Conservation (phyloP, 2,888 invertebrate species). For the Ennomos fuscantarius region DNA sequence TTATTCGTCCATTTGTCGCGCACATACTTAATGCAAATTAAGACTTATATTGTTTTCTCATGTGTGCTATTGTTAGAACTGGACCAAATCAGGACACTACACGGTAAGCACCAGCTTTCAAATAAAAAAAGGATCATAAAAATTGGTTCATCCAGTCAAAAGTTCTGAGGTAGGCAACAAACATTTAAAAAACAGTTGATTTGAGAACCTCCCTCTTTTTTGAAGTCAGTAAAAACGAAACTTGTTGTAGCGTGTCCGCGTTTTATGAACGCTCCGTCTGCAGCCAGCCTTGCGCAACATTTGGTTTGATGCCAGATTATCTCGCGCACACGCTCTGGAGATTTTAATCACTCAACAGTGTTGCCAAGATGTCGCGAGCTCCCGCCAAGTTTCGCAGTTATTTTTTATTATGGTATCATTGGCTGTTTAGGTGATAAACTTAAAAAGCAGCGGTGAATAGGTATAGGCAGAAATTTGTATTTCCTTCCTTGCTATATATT, state of each 20-base stretch:
- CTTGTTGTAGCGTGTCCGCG: constrained; percentile 5
- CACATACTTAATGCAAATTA: too few species aligned
- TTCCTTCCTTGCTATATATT: constrained; percentile 4
- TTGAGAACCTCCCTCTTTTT: too few species aligned
- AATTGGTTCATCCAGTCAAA: too few species aligned
- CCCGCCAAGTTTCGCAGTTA: constrained; percentile 40
- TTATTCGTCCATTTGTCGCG: too few species aligned
- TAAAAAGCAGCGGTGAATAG: constrained; percentile 26
- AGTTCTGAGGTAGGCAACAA: too few species aligned
- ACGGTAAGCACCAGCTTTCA: too few species aligned
- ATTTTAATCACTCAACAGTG: constrained; percentile 71
- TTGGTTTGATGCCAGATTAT: constrained; percentile 76
- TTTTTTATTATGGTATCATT: constrained; percentile 40
- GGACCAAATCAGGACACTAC: too few species aligned
- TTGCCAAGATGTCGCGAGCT: constrained; percentile 63
- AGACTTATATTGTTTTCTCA: too few species aligned
- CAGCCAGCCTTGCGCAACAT: constrained; percentile 29
- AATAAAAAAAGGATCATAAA: too few species aligned
- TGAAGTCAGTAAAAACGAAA: too few species aligned
- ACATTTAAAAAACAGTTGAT: too few species aligned
- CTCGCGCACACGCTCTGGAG: constrained; percentile 65
- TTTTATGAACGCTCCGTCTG: constrained; percentile 12
- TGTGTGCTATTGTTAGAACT: too few species aligned
- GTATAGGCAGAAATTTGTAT: constrained; percentile 7
- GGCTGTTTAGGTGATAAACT: constrained; percentile 37